Evolutionary conservation across 2,888 invertebrate genomes (phyloP).

Genomic region (Lasioglossum villosulum): DNA sequence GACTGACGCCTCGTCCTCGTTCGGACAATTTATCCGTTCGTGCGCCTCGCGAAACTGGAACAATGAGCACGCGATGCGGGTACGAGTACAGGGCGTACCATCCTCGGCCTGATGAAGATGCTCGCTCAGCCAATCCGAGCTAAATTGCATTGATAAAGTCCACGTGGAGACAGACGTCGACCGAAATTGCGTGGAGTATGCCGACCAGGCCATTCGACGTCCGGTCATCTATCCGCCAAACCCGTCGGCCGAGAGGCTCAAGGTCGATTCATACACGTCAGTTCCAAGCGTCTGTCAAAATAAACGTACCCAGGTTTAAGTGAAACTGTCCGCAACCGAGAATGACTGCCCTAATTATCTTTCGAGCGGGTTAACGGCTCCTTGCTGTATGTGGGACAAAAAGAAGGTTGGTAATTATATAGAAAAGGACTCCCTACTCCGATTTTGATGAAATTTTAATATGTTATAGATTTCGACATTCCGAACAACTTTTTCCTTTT

Average conservation of each 20-base stretch:
- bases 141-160: conserved; percentile 58
- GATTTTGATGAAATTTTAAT: too few species aligned
- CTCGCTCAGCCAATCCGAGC: conserved; percentile 46
- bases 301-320: too few species aligned
- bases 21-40: conserved; percentile 44
- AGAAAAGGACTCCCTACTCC: too few species aligned
- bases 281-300: too few species aligned
- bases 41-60: conserved; percentile 31
- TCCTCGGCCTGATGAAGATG: conserved; percentile 37
- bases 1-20: conserved; percentile 9
- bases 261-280: too few species aligned
- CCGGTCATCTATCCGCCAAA: background rate
- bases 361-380: too few species aligned
- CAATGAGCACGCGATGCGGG: conserved; percentile 28
- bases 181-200: conserved; percentile 33
- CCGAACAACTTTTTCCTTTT: too few species aligned
- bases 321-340: too few species aligned
- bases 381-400: too few species aligned
- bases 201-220: conserved; percentile 4
- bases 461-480: too few species aligned
- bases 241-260: background rate
- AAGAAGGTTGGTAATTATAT: too few species aligned
- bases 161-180: conserved; percentile 10
- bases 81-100: background rate
- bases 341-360: too few species aligned